Evolutionary conservation across 2,113 vertebrate genomes (phyloP).

Genomic region (Engraulis encrasicolus): DNA sequence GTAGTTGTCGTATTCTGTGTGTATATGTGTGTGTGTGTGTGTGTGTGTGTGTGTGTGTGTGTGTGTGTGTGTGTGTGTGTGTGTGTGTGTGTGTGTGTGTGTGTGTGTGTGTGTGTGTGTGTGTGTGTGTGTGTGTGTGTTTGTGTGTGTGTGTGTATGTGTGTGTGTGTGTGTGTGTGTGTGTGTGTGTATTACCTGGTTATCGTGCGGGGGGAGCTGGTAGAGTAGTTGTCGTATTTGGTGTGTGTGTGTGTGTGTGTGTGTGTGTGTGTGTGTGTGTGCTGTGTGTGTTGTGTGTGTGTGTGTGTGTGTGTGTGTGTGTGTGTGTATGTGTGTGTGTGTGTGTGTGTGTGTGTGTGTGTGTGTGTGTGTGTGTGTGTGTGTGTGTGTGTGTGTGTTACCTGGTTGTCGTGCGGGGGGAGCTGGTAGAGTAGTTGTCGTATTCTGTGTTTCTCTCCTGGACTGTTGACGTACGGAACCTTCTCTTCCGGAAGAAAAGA

Average conservation of each 20-base stretch:
- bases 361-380: background rate
- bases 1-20: no score
- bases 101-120: background rate
- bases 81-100: background rate
- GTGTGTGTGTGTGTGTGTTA: constrained; percentile 58
- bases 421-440: constrained; percentile 95
- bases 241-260: background rate
- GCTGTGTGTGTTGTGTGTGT: no score
- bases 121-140: background rate
- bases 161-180: no score
- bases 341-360: background rate
- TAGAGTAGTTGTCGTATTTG: no score
- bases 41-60: background rate
- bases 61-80: background rate
- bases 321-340: background rate
- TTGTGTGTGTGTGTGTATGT: background rate
- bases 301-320: background rate
- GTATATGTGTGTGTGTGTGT: background rate
- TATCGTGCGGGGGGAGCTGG: no score
- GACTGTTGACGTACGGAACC: constrained; percentile 92
- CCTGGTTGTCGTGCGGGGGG: constrained; percentile 95
- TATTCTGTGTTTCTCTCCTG: constrained; percentile 92
- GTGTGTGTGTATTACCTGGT: no score
- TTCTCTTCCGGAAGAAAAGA: constrained; percentile 78
- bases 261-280: constrained; percentile 1